Evolutionary conservation across 2,797 vertebrate genomes (phyloP).

Genomic region (Delichon dasypus): DNA sequence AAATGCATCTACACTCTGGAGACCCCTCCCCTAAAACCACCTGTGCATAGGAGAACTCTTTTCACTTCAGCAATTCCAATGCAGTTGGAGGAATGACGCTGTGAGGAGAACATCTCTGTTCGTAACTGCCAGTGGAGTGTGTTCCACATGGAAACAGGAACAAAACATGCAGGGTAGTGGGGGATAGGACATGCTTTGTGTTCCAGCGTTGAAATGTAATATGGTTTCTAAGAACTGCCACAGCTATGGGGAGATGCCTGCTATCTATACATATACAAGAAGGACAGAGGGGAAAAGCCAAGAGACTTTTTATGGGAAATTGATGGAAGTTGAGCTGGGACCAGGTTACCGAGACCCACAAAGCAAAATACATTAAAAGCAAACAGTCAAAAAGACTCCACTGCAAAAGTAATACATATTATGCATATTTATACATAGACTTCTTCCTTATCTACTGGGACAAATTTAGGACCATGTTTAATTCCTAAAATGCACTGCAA

Average conservation of each 20-base stretch:
- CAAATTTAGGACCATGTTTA: neutral
- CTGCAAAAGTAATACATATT: neutral
- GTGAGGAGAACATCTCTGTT: neutral
- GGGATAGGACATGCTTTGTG: neutral
- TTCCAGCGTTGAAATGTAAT: neutral
- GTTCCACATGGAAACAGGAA: neutral
- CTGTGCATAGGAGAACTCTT: fast-evolving
- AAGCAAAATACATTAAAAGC: neutral
- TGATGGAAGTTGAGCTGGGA: neutral
- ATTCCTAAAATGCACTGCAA: neutral
- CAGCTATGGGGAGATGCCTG: neutral
- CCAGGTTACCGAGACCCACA: neutral
- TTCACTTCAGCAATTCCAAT: neutral
- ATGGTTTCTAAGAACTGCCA: neutral
- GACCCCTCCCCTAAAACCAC: neutral
- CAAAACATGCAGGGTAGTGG: fast-evolving
- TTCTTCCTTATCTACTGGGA: neutral
- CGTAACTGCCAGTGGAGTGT: fast-evolving
- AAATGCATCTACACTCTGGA: neutral
- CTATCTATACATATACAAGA: neutral
- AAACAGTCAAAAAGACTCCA: neutral
- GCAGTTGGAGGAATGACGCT: neutral
- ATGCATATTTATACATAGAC: neutral
- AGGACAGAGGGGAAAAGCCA: neutral
- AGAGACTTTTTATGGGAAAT: neutral